A percentile compares a stretch with the other conserved stretches of the same genome.
These are phyloP conservation scores for Clistopyga incitator DNA, from an alignment of 2,888 invertebrate genomes.

Conservation along the genomic window DNA sequence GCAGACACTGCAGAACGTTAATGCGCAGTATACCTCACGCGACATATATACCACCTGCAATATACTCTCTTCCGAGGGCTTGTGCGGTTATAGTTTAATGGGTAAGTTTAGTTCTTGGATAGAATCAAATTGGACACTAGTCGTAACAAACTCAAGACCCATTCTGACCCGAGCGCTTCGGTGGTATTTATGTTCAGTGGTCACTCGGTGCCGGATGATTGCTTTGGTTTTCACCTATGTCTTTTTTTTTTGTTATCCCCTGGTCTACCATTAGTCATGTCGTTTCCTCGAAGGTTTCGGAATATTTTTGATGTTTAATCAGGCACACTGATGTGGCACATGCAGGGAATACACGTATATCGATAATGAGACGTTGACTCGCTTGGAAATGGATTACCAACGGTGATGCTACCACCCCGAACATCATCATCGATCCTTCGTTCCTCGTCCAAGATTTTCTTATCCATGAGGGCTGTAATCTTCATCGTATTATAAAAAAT, in stretches of 20 bases:
- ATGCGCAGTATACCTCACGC: conserved; percentile 1
- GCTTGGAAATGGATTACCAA: neutral
- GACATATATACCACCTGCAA: neutral
- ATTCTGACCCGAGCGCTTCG: neutral
- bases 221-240: conserved; percentile 13
- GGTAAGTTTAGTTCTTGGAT: neutral
- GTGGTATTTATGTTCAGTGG: neutral
- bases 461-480: neutral
- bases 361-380: neutral
- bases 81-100: neutral
- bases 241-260: neutral
- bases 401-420: no score
- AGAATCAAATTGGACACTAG: neutral
- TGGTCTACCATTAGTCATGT: conserved; percentile 12
- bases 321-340: neutral
- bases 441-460: neutral
- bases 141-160: neutral
- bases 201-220: neutral
- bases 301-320: conserved; percentile 14
- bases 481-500: neutral
- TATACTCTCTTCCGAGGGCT: neutral
- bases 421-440: neutral
- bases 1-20: conserved; percentile 1
- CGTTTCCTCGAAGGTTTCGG: neutral
- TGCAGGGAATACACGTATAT: neutral